Conservation (phyloP, 2,797 vertebrate genomes). For the Tragelaphus eurycerus region DNA sequence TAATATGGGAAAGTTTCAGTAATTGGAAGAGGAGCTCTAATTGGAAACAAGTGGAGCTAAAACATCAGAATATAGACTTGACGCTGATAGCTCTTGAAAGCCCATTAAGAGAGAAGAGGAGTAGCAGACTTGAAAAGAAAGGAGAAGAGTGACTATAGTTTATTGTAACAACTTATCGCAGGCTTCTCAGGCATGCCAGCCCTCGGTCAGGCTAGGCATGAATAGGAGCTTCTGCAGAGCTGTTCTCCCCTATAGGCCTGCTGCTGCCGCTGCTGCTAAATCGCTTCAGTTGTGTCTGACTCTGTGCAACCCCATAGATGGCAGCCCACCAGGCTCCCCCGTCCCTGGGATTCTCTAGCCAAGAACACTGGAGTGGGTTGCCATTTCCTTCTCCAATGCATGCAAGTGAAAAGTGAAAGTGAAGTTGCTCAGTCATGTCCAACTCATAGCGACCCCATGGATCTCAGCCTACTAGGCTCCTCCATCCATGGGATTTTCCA, state of each 20-base stretch:
- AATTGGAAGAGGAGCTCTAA: background rate
- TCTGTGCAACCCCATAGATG: accelerated
- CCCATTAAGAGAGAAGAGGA: background rate
- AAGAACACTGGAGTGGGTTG: too few relatives aligned
- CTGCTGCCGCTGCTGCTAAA: too few relatives aligned
- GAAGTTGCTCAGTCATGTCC: too few relatives aligned
- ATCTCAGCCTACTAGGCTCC: too few relatives aligned
- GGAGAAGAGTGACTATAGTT: background rate
- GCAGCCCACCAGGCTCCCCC: too few relatives aligned
- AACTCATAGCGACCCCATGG: too few relatives aligned
- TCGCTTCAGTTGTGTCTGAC: accelerated
- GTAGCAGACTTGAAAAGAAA: background rate
- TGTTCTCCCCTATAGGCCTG: background rate
- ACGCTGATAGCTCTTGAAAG: background rate
- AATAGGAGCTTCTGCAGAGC: background rate
- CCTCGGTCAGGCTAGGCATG: background rate
- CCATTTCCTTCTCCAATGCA: too few relatives aligned
- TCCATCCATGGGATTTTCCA: too few relatives aligned
- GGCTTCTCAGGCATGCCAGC: background rate
- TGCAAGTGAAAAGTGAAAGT: too few relatives aligned
- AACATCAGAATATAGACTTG: background rate
- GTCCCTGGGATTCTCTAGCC: too few relatives aligned
- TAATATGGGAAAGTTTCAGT: background rate
- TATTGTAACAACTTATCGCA: background rate
- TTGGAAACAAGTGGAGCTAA: background rate